phyloP scores from a whole-genome alignment of 2,113 vertebrate genomes.

The Plectropomus leopardus region DNA sequence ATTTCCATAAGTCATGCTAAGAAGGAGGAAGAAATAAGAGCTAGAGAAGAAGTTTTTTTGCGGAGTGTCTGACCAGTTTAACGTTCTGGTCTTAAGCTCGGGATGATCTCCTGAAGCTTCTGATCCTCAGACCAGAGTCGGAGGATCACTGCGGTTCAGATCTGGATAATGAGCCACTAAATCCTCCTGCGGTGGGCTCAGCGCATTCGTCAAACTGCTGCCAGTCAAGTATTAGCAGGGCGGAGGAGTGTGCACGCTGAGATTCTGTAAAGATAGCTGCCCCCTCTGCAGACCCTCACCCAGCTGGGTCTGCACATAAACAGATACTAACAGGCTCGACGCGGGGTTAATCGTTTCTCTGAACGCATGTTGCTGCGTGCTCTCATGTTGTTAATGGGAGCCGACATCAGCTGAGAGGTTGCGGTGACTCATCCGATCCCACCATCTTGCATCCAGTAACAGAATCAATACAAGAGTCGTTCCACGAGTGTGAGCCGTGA shows the following conservation, averaged over 20 bases:
- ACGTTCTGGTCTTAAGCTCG: not conserved
- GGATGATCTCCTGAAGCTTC: constrained; percentile 9
- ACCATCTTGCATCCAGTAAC: constrained; percentile 17
- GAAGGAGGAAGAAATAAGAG: no score
- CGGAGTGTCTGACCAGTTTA: not conserved
- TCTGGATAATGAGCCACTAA: constrained; percentile 64
- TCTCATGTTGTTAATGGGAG: not conserved
- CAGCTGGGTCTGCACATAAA: constrained; percentile 24
- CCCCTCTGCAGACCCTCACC: not conserved
- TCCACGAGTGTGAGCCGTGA: constrained; percentile 14
- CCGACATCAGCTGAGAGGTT: constrained; percentile 1
- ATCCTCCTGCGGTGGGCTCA: constrained; percentile 35
- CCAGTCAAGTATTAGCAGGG: constrained; percentile 16
- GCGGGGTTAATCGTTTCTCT: not conserved
- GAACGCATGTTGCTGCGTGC: not conserved
- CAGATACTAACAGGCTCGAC: not conserved
- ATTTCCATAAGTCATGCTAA: no score
- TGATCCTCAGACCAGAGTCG: constrained; percentile 22
- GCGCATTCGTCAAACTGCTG: constrained; percentile 68
- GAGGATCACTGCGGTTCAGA: constrained; percentile 36
- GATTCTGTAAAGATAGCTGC: not conserved
- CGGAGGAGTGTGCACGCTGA: not conserved
- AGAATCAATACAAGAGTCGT: constrained; percentile 18
- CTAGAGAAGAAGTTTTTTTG: not conserved
- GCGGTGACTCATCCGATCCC: constrained; percentile 5